phyloP scores from a whole-genome alignment of 2,797 vertebrate species.

The Sebastolobus alascanus region DNA sequence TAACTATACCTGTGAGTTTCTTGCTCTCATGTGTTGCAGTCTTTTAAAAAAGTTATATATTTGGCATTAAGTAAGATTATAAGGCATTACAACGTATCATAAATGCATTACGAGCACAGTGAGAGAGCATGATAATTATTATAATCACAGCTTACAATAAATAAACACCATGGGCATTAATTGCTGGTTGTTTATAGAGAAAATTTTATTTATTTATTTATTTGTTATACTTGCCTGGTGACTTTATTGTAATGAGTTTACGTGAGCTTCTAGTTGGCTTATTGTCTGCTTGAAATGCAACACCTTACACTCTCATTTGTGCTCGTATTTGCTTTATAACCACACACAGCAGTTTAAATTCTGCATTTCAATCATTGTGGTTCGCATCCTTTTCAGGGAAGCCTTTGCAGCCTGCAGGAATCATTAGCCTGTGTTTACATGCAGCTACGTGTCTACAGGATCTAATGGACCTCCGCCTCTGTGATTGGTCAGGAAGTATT shows the following conservation, averaged over 20 bases:
- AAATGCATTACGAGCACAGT: background rate
- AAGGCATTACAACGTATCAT: background rate
- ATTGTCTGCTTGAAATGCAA: conserved; percentile 6
- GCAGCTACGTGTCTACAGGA: background rate
- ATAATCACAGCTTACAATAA: background rate
- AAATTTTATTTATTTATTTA: background rate
- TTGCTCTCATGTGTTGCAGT: background rate
- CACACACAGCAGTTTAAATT: background rate
- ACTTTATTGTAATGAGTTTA: background rate
- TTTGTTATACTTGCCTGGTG: background rate
- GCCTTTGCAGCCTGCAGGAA: background rate
- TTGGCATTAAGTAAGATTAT: conserved; percentile 16
- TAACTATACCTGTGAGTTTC: background rate
- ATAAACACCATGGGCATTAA: background rate
- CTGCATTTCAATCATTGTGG: background rate
- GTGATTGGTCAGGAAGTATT: background rate
- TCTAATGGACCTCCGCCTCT: background rate
- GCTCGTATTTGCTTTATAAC: background rate
- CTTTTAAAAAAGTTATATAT: background rate
- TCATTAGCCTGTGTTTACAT: conserved; percentile 11
- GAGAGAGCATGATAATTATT: background rate
- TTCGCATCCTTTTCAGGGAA: background rate
- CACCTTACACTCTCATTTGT: background rate
- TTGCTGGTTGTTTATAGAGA: background rate
- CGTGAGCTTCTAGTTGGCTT: background rate